These are phyloP conservation scores for Drosophila nigrodunni DNA, from an alignment of 1,140 invertebrate genomes.

Conservation along the genomic window DNA sequence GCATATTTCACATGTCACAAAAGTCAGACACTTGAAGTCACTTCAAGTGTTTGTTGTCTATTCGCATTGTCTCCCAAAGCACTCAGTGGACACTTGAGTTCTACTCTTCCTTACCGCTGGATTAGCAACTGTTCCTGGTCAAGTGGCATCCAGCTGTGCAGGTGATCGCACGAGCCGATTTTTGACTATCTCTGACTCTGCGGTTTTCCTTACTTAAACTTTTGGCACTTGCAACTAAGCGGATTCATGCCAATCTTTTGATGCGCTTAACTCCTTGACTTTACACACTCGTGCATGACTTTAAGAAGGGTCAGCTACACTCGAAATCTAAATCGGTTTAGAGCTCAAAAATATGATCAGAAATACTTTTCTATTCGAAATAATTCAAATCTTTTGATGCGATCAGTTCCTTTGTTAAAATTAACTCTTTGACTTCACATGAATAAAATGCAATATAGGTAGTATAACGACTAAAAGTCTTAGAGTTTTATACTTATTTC, in stretches of 20 bases:
- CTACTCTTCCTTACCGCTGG: background rate
- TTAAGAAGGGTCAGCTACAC: conserved; percentile 23
- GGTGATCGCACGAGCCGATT: conserved; percentile 73
- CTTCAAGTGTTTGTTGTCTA: conserved; percentile 69
- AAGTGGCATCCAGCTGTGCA: conserved; percentile 56
- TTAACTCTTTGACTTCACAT: too few species aligned
- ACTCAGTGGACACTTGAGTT: conserved; percentile 38
- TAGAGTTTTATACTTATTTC: too few species aligned
- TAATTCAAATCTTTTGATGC: too few species aligned
- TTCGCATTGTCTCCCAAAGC: conserved; percentile 37
- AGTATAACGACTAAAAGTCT: too few species aligned
- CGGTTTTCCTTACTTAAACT: conserved; percentile 26
- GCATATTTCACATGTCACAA: conserved; percentile 57
- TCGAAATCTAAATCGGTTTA: background rate
- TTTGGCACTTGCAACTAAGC: conserved; percentile 52
- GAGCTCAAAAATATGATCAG: background rate
- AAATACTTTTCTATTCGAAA: too few species aligned
- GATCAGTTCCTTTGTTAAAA: too few species aligned
- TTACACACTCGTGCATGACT: background rate
- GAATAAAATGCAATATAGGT: too few species aligned
- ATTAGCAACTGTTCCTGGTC: conserved; percentile 25
- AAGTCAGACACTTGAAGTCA: conserved; percentile 62
- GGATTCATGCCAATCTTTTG: conserved; percentile 54
- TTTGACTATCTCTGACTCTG: conserved; percentile 49
- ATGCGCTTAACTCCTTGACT: conserved; percentile 77